Base-by-base conservation (phyloP, 2,113 vertebrate genomes). In the Scomber colias region DNA sequence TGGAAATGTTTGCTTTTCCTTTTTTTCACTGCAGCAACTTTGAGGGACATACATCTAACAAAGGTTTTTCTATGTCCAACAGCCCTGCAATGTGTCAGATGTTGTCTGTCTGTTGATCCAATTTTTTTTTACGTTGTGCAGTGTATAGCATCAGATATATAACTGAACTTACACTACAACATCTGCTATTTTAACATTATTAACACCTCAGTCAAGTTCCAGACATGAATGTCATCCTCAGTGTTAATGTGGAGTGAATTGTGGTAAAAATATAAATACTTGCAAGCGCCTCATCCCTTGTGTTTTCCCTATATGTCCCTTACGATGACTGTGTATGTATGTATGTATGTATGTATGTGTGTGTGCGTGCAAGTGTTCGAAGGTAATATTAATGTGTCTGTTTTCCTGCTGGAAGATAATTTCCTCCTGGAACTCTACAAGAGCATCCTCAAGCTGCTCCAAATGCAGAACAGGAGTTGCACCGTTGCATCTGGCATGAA, bases 401-500 rank as follows among this genome's bases (percentile, higher is more conserved):
- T 77, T 87, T 79, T 71, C 79, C 83, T 79, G 74, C 71, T 83
- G 75, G 73, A 74, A 24, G 70, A 83, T 84, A 61, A 84, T 86
- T 81, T 72, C 55, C 61, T 63, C 49, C 77, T 87, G 74, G 75
- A 85, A 74, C 71, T n/a, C 54, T 27, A 75, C 60, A 46, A 77
- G 48, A 71, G 50, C 68, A 8, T 62, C 56, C 67, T 61, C 76
- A 73, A 74, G 70, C 62, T 55, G 46, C 62, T 75, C 68, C 50
- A 69, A 87, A 75, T 51, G 59, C 56, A 59, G 77, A 86, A 76
- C 87, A 87, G 83, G 74, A 87, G 84, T 80, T 81, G 78, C 79
- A 82, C 84, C 35, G 70, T 86, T 86, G 89, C 81, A 84, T 72
- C 86, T 92, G 90, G 89, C 90, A 89, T 77, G 45, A 78, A 85